Evolutionary conservation across 2,888 invertebrate species (phyloP).

Genomic region (Dorcus parallelipipedus): DNA sequence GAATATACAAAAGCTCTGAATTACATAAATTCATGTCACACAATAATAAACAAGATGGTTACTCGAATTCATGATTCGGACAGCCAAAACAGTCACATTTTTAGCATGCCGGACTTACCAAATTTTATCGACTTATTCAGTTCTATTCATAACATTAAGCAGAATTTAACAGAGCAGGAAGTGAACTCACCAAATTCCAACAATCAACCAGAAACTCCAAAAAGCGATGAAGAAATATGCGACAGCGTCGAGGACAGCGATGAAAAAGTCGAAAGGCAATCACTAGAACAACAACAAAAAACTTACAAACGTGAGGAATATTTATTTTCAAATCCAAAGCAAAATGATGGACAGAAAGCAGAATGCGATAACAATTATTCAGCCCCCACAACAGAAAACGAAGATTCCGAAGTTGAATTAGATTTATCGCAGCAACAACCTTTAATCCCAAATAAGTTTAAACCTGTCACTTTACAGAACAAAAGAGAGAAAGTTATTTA

Average conservation of each 20-base stretch:
- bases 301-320: slow-evolving; percentile 1
- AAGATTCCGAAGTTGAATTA: slow-evolving; percentile 12
- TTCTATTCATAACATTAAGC: neutral
- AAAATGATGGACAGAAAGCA: neutral
- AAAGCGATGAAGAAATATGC: neutral
- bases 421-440: neutral
- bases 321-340: slow-evolving; percentile 5
- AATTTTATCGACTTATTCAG: slow-evolving; percentile 15
- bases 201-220: neutral
- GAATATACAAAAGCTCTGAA: slow-evolving; percentile 14
- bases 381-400: slow-evolving; percentile 11
- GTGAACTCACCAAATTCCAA: neutral
- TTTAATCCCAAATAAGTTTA: slow-evolving; percentile 8
- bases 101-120: slow-evolving; percentile 15
- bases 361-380: slow-evolving; percentile 2
- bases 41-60: slow-evolving; percentile 17
- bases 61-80: neutral
- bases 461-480: neutral
- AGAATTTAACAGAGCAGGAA: neutral
- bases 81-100: neutral
- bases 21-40: slow-evolving; percentile 17
- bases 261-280: neutral
- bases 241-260: neutral
- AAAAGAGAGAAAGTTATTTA: slow-evolving; percentile 12
- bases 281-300: neutral